Evolutionary conservation across 2,888 invertebrate species (phyloP), one percentile per base, ranked within the genome.

Genomic region (Erebia epiphron): DNA sequence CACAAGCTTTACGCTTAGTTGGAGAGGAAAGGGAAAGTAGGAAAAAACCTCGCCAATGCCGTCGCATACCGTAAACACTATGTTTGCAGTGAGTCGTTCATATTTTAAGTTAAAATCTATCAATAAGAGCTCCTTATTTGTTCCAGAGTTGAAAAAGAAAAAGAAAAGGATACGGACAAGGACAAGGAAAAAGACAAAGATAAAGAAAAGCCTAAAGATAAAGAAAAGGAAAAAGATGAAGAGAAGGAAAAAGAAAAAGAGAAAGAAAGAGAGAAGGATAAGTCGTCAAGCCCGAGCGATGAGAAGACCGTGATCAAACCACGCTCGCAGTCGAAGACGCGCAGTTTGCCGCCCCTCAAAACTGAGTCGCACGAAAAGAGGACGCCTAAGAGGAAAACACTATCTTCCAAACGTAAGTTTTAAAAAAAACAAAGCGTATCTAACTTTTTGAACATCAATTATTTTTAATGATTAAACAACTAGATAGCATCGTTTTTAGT

Each of bases 321-420:
- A 5, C 86, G 92, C 1, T 91, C 92, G 1, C 88, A 87, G 71
- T 92, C 92, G 1, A 92, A 91, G 69, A 88, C 85, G 1, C 88
- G 92, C 3, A 84, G 85, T 16, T 71, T 85, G 13, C 84, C 87
- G 5, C 87, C 88, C 0, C 71, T 84, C 16, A 89, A 88, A 74
- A 79, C 78, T 0, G 91, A 90, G 56, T 78, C 79, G 18, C 85
- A 83, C 54, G 91, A 88, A 14, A 91, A 88, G 75, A 80, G 88
- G 68, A 88, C 85, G 50, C 89, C 84, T 0, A 93, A 91, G 69
- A 82, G 90, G 68, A 83, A 90, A 57, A 88, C 87, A 0, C 61
- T 88, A 52, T 88, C 89, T 14, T 86, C 89, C 16, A 92, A 90
- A 81, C 81, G 93, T 93, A 80, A 83, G 86, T 56, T 2, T 16